phyloP scores from a whole-genome alignment of 35 echinoderm and acorn worm genomes.

The Ophiothrix spiculata region DNA sequence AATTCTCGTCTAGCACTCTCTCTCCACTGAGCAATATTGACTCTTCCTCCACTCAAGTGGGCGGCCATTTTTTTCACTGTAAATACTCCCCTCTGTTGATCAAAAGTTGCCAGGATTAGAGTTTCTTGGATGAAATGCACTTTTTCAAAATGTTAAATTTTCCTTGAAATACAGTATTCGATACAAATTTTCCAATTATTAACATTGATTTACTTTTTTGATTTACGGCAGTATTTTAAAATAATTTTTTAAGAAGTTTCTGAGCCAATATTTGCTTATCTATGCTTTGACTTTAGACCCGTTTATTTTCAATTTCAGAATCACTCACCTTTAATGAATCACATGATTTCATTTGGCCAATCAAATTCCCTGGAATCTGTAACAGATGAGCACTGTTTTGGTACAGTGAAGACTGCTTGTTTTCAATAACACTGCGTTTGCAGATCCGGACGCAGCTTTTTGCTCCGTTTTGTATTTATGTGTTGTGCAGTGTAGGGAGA shows the following conservation, averaged over 20 bases:
- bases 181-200: too few species aligned
- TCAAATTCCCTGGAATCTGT: background rate
- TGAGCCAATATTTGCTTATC: too few species aligned
- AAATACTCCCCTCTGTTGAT: background rate
- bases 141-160: background rate
- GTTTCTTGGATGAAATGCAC: background rate
- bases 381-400: constrained; percentile 1
- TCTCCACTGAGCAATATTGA: constrained; percentile 71
- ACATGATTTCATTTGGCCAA: background rate
- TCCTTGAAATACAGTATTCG: too few species aligned
- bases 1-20: constrained; percentile 66
- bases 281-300: background rate
- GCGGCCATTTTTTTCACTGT: constrained; percentile 33
- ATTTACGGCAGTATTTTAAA: too few species aligned
- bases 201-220: too few species aligned
- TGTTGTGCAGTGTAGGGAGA: too few species aligned
- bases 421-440: too few species aligned
- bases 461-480: too few species aligned
- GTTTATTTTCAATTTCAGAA: background rate
- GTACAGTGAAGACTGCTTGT: too few species aligned
- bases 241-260: too few species aligned
- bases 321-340: background rate
- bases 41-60: constrained; percentile 61
- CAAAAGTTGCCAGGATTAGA: background rate
- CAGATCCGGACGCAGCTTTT: too few species aligned